Conservation (phyloP, 2,888 invertebrate genomes). For the Melinopterus prodromus region DNA sequence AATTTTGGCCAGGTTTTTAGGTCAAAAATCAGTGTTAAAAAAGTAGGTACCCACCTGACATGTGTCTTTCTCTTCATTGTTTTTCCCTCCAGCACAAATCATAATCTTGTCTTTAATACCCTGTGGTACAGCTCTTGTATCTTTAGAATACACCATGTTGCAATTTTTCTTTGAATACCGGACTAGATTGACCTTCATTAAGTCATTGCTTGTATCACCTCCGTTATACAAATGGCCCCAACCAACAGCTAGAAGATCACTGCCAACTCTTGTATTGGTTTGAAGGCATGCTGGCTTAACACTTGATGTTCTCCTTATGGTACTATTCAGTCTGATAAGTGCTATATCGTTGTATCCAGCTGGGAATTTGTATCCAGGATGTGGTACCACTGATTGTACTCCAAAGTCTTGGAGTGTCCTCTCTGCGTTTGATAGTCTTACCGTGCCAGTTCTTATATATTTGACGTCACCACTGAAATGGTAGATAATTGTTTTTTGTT, state of each 20-base stretch:
- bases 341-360: conserved; percentile 69
- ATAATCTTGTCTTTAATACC: conserved; percentile 54
- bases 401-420: conserved; percentile 29
- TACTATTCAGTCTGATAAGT: conserved; percentile 64
- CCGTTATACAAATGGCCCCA: conserved; percentile 56
- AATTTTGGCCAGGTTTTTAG: too few species aligned
- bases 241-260: conserved; percentile 66
- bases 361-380: conserved; percentile 28
- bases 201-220: conserved; percentile 50
- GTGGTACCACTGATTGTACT: conserved; percentile 16
- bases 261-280: conserved; percentile 49
- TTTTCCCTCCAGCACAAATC: conserved; percentile 59
- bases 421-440: conserved; percentile 14
- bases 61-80: conserved; percentile 51
- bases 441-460: conserved; percentile 22
- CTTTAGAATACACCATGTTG: conserved; percentile 42
- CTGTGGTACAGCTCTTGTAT: conserved; percentile 38
- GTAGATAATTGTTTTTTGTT: not conserved
- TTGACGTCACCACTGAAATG: conserved; percentile 24
- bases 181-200: conserved; percentile 61
- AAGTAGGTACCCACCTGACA: conserved; percentile 58
- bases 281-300: conserved; percentile 70
- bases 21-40: too few species aligned
- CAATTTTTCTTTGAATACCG: conserved; percentile 52
- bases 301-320: conserved; percentile 62